Percentiles rank a stretch among this genome's conserved stretches.
Conservation (phyloP, 1,140 invertebrate species). For the Drosophila sechellia region DNA sequence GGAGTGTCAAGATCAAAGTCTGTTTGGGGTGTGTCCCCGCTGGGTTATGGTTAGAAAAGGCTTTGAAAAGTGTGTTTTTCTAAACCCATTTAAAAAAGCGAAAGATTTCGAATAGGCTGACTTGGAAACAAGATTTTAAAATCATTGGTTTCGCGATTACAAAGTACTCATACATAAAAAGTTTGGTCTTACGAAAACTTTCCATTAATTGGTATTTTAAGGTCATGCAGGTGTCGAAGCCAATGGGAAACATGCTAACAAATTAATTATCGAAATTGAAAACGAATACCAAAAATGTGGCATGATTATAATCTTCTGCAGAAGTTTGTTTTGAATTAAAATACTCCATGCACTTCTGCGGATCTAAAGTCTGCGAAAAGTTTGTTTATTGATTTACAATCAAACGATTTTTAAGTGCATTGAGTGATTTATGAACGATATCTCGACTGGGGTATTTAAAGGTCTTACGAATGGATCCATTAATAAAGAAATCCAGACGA, state of each 20-base stretch:
- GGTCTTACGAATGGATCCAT: conserved; percentile 19
- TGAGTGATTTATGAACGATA: conserved; percentile 36
- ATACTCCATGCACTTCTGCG: conserved; percentile 10
- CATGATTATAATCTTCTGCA: background rate
- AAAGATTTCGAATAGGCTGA: background rate
- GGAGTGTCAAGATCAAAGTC: conserved; percentile 12
- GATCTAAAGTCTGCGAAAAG: conserved; percentile 25
- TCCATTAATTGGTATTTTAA: background rate
- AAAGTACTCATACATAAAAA: no score
- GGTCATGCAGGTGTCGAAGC: background rate
- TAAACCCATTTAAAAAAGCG: background rate
- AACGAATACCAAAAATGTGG: background rate
- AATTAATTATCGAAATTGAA: background rate
- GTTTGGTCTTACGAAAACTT: background rate
- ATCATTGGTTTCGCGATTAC: no score
- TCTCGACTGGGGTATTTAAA: conserved; percentile 29
- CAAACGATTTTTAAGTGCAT: conserved; percentile 19
- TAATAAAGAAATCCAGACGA: conserved; percentile 3
- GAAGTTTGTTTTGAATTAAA: conserved; percentile 5
- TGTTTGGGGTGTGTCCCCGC: background rate
- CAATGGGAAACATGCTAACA: background rate
- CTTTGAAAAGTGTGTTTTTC: background rate
- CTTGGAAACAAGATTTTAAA: background rate
- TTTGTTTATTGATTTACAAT: conserved; percentile 45
- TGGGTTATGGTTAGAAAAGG: background rate